Evolutionary conservation across 1,140 invertebrate species (phyloP), one percentile per base, ranked within the genome.

Genomic region (Delia radicum): DNA sequence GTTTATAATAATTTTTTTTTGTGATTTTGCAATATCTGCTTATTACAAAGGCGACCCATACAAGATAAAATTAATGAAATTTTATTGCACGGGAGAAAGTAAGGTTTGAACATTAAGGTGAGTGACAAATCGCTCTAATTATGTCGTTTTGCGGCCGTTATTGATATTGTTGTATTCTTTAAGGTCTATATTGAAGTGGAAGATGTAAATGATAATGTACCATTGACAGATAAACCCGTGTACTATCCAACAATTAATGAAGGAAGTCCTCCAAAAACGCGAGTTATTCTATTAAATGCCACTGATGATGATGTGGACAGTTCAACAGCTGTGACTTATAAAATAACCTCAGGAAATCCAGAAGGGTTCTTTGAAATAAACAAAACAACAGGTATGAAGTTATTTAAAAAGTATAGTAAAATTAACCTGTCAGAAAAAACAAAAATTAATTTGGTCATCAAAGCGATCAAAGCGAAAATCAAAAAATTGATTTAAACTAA

Each of bases 181-280:
- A 87, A 95, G 94, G 93, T 98, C n/a, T 97, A 94, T 86, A 91
- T 98, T 33, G 90, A 93, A 81, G 92, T 99, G 65, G 86, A 92
- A 61, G 95, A 99, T 87, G 94, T 94, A 81, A 99, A 99, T 87
- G 97, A 99, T 88, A 96, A 98, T 87, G 92, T 92, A 24, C 96
- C 97, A 21, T 88, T 97, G 86, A 96, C 96, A 31, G 90, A 91
- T 73, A 90, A 92, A 74, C 94, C 97, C 1, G 92, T 95, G 48
- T 98, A 98, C 88, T 92, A 93, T 83, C 92, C 93, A 1, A 90
- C 89, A 15, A 90, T 99, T 37, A 83, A 89, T 10, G 97, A 99
- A 89, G 96, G 97, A 86, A 93, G 93, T 77, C 88, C 92, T 1
- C 90, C 90, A 33, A 93, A 93, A 67, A 91, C 91, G 62, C 89